phyloP scores from a whole-genome alignment of 1,140 invertebrate species.

The Drosophila eugracilis region DNA sequence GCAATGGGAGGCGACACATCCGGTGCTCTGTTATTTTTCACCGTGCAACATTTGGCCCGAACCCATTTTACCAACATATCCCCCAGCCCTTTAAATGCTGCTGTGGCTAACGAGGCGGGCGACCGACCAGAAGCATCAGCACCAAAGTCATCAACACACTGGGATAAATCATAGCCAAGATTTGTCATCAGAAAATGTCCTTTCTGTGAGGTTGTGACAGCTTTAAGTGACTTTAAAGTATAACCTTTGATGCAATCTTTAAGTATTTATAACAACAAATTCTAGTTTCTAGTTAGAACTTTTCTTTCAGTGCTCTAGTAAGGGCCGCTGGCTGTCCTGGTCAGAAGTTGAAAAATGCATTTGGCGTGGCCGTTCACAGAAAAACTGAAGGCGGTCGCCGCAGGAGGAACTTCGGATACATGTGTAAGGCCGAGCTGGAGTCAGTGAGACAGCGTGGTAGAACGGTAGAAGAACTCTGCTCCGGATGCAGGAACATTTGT shows the following conservation, averaged over 20 bases:
- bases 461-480: constrained; percentile 20
- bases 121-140: constrained; percentile 18
- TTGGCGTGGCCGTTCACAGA: constrained; percentile 46
- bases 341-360: constrained; percentile 61
- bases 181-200: neutral
- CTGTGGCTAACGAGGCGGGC: constrained; percentile 47
- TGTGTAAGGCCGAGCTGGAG: constrained; percentile 45
- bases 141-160: constrained; percentile 16
- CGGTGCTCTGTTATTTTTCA: constrained; percentile 58
- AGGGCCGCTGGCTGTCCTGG: constrained; percentile 28
- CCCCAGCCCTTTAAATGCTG: constrained; percentile 11
- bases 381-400: constrained; percentile 34
- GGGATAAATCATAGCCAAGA: neutral
- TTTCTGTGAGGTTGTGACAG: neutral
- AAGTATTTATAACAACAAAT: neutral
- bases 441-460: neutral
- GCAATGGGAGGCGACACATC: constrained; percentile 11
- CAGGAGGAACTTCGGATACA: constrained; percentile 34
- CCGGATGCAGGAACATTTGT: constrained; percentile 58
- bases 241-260: neutral
- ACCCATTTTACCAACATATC: constrained; percentile 5
- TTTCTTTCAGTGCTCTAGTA: too few species aligned
- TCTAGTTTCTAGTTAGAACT: too few species aligned
- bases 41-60: constrained; percentile 47
- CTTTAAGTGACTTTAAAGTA: neutral